Evolutionary conservation across 2,797 vertebrate genomes (phyloP), one percentile per base, ranked within the genome.

Genomic region (Danio kyathit): DNA sequence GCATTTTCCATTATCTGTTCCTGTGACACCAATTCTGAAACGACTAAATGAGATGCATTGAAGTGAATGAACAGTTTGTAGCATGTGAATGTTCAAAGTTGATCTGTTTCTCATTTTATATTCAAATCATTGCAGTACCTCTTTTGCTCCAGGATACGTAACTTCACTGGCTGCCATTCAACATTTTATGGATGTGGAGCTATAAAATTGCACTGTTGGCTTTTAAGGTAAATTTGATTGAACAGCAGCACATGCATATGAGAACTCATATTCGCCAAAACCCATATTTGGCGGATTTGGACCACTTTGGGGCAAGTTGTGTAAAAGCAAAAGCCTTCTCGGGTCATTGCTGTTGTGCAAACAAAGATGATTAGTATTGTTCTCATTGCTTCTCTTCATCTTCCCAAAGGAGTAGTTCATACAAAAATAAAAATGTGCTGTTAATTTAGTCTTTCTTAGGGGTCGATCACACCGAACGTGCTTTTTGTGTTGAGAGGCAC

Each of bases 41-140:
- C n/a, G 8, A 10, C 19, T 21, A 56, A 46, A 77, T 66, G 41
- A 57, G 19, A 67, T 57, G 51, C 40, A 57, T 48, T 46, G 56
- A 46, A 77, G 48, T 65, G 38, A 76, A 54, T 64, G 74, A 60
- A 60, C 72, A 38, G 9, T 54, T 56, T 64, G 48, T n/a, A 76
- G 38, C 61, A 7, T 21, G 9, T 17, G 43, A 77, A 59, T 57
- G 19, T 49, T 57, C 43, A 67, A 46, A 77, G 52, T 44, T 59
- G 19, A 59, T 77, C 51, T 40, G 13, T 76, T 65, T 16, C 74
- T 65, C n/a, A 56, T 56, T 40, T 41, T 57, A 67, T 57, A 46
- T 57, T 66, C 13, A 44, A 52, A 67, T 67, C 19, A 67, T 56
- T 67, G 51, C 51, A 66, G 40, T 57, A 67, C 75, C 49, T 29